These are phyloP conservation scores for Zhengitettix transpicula DNA, from an alignment of 2,888 invertebrate species.

Conservation along the genomic window DNA sequence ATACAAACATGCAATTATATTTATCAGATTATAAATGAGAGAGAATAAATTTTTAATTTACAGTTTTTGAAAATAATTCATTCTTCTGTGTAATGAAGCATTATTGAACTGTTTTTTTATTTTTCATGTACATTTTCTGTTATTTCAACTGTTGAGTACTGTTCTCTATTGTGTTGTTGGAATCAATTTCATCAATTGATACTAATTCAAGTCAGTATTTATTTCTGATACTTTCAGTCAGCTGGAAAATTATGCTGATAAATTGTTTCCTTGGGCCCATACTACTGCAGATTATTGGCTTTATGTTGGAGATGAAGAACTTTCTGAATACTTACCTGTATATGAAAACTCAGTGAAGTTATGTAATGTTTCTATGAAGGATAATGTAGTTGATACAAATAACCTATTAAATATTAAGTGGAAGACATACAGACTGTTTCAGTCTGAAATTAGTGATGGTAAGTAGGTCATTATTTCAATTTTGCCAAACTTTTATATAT, in stretches of 20 bases:
- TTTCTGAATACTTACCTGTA: constrained; percentile 33
- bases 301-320: constrained; percentile 24
- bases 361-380: constrained; percentile 9
- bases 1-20: no score
- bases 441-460: constrained; percentile 23
- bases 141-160: no score
- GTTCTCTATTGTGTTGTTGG: no score
- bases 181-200: no score
- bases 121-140: no score
- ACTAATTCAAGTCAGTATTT: no score
- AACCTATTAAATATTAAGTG: constrained; percentile 20
- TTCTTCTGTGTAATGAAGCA: no score
- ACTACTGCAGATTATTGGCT: constrained; percentile 20
- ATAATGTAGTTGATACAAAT: constrained; percentile 12
- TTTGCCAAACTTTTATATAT: no score
- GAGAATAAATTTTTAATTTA: no score
- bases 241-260: constrained; percentile 20
- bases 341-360: constrained; percentile 32
- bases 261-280: constrained; percentile 27
- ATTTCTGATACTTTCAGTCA: constrained; percentile 14
- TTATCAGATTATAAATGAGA: no score
- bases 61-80: no score
- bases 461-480: neutral
- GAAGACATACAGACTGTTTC: constrained; percentile 29
- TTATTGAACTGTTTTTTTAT: no score